Evolutionary conservation across 2,797 vertebrate genomes (phyloP), one percentile per base, ranked within the genome.

Genomic region (Otolemur crassicaudatus): DNA sequence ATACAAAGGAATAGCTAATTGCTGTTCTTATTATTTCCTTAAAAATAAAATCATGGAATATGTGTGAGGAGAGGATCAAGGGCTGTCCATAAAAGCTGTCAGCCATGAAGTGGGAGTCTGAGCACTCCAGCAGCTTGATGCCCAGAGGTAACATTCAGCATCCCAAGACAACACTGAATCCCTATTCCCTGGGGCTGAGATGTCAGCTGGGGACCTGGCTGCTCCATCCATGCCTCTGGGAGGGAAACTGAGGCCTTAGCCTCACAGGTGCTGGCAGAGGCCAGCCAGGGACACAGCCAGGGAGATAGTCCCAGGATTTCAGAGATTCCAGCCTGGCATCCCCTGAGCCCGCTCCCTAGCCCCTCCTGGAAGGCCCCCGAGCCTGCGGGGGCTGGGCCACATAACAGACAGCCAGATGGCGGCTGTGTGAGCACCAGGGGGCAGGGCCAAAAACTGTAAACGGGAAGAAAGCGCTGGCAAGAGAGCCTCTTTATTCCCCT

Each of bases 401-500:
- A 67, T 95, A 97, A 97, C 69, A 93, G 94, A 94, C 61, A 96
- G 97, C 94, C 98, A 98, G 98, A 98, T 98, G 98, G 97, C 67
- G 81, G 90, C 88, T 73, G 81, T 8, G 14, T 10, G 94, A 97
- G 82, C 93, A 98, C 97, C 87, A 93, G 95, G 98, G 97, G 97
- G 96, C 95, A 84, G 98, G 98, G 98, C 97, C 93, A 97, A 98
- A 97, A 97, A n/a, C 95, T 34, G 93, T 88, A 19, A 31, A 85
- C 22, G 94, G 94, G 91, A 97, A 97, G 98, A 84, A 96, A 88
- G 76, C 31, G 76, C 98, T 97, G 98, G 90, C 94, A 96, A 69
- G 91, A 80, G 83, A 80, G 88, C 87, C 81, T 93, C 73, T 97
- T 97, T 49, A 60, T 67, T 96, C 77, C 87, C 94, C 85, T 70